Base-by-base conservation (phyloP, 1,140 invertebrate species). In the Pseudomyrmex sp. region DNA sequence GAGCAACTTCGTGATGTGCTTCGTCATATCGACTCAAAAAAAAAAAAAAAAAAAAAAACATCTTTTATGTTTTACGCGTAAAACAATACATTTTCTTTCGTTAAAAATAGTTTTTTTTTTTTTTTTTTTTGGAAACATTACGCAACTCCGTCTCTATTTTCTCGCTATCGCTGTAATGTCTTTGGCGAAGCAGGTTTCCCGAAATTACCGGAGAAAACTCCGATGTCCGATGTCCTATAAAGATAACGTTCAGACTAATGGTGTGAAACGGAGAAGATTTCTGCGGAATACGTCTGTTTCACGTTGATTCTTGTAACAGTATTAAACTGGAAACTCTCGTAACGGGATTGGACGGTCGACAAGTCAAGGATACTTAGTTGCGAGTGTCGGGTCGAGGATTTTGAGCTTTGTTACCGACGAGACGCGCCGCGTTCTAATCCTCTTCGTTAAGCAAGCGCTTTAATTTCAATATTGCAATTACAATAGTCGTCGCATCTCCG, bases 281-380 rank as follows among this genome's bases (percentile, higher is more conserved):
- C 63, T 66, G 46, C 44, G 61, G 62, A 35, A 77, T 54, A 65
- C 63, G 54, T 84, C 62, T 68, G 46, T 80, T 80, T 82, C 76
- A 26, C 76, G 76, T 82, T 82, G 82, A 87, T 79, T 87, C 86
- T 59, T 61, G 62, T 79, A 87, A 88, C 82, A 82, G 52, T 63
- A 73, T 88, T 88, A 88, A 88, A 88, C 69, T 73, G 46, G 46
- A 70, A 88, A 86, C 75, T 88, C 75, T 52, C 8, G 83, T 88
- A 88, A 88, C 70, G 54, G 70, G 76, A 88, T 88, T 88, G 85
- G 65, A 84, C 20, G 85, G 74, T 82, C 68, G 74, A 70, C 70
- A 85, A 83, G 80, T 85, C 84, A 73, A 84, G 76, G 83, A 77
- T 84, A 88, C 83, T 88, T 85, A 82, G 75, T 83, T 75, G 66